These are phyloP conservation scores for Archilochus colubris DNA, from an alignment of 2,113 vertebrate genomes.

Conservation along the genomic window DNA sequence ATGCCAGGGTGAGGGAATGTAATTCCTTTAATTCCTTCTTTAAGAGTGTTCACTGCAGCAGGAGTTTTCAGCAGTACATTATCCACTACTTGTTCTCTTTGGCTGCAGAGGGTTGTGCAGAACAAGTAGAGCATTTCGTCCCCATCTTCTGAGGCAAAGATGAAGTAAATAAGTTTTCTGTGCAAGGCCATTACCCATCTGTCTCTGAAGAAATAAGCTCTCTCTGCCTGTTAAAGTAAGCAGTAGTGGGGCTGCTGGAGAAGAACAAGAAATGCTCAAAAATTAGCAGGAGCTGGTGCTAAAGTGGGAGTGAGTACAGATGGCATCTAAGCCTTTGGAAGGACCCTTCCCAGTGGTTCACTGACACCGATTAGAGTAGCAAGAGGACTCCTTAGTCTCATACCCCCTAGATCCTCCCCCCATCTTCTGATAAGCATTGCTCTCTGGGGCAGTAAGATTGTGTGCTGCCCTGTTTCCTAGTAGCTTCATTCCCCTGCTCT, in stretches of 20 bases:
- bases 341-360: background rate
- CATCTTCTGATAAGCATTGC: background rate
- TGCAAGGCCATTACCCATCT: background rate
- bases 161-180: background rate
- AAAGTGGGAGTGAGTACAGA: background rate
- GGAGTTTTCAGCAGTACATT: background rate
- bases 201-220: background rate
- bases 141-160: background rate
- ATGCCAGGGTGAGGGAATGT: background rate
- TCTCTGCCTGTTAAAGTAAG: background rate
- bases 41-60: background rate
- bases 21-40: background rate
- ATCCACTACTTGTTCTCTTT: background rate
- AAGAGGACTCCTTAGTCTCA: background rate
- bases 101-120: background rate
- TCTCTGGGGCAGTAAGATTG: background rate
- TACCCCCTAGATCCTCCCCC: fast-evolving
- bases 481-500: background rate
- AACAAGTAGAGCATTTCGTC: background rate
- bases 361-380: background rate
- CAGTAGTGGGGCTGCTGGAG: background rate
- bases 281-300: background rate
- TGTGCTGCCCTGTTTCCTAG: background rate
- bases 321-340: background rate
- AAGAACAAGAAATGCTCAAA: background rate